phyloP scores from a whole-genome alignment of 2,888 invertebrate genomes.

The Anodontia alba region DNA sequence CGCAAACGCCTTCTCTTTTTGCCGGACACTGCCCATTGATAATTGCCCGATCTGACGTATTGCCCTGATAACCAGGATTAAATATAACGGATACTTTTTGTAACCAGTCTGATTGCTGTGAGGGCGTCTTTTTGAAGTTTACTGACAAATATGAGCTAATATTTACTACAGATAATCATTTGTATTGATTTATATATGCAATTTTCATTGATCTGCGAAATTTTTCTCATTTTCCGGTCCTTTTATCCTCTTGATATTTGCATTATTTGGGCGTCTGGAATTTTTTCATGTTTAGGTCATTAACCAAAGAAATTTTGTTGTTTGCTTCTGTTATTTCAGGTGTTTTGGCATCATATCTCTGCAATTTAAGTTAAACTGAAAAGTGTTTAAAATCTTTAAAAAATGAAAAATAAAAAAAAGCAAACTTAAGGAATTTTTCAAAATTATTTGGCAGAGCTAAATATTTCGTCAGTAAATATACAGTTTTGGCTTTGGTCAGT shows the following conservation, averaged over 20 bases:
- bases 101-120: conserved; percentile 8
- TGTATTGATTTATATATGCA: neutral
- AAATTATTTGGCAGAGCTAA: no score
- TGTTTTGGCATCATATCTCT: no score
- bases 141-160: conserved; percentile 7
- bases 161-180: conserved; percentile 11
- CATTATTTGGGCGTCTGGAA: neutral
- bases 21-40: no score
- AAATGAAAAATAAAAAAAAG: no score
- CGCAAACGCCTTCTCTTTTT: no score
- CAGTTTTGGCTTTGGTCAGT: no score
- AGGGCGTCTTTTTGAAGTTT: conserved; percentile 16
- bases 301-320: no score
- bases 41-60: conserved; percentile 10
- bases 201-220: conserved; percentile 9
- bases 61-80: conserved; percentile 4
- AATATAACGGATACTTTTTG: conserved; percentile 17
- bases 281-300: conserved; percentile 3
- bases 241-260: neutral
- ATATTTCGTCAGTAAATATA: no score
- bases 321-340: no score
- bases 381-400: no score
- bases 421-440: no score
- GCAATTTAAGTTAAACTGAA: no score
- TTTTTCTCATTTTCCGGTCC: neutral